These are phyloP conservation scores for Acipenser oxyrinchus DNA, from an alignment of 2,797 vertebrate species.

Conservation along the genomic window DNA sequence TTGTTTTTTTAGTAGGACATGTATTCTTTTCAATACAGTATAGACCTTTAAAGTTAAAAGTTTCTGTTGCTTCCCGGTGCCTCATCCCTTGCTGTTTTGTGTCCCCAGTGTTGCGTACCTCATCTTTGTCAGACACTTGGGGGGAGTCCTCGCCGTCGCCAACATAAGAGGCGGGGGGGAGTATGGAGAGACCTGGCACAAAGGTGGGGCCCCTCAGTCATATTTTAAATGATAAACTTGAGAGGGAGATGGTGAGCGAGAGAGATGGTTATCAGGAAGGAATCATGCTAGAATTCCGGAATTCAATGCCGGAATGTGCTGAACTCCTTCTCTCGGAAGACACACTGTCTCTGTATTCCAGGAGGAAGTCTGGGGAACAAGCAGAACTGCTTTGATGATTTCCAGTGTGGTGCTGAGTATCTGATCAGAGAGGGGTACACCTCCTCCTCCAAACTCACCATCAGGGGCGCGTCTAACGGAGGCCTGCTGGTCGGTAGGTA, in stretches of 20 bases:
- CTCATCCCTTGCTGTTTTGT: too few species aligned
- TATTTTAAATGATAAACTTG: too few species aligned
- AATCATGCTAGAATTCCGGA: too few species aligned
- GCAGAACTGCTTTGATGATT: slow-evolving; percentile 66
- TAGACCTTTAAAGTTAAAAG: too few species aligned
- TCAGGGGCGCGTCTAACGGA: slow-evolving; percentile 65
- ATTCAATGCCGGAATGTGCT: too few species aligned
- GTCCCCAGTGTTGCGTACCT: slow-evolving; percentile 50
- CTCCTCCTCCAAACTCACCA: slow-evolving; percentile 43
- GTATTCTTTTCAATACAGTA: too few species aligned
- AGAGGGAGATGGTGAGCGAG: too few species aligned
- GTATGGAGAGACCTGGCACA: slow-evolving; percentile 65
- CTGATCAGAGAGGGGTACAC: slow-evolving; percentile 57
- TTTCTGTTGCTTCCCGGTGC: too few species aligned
- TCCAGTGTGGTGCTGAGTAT: slow-evolving; percentile 58
- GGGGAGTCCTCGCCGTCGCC: slow-evolving; percentile 61
- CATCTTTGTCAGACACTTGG: slow-evolving; percentile 58
- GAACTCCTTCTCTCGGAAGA: too few species aligned
- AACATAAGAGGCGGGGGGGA: slow-evolving; percentile 68
- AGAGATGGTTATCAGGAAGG: too few species aligned
- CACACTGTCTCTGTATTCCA: slow-evolving; percentile 19
- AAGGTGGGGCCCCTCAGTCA: slow-evolving; percentile 41
- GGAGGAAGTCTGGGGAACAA: slow-evolving; percentile 54
- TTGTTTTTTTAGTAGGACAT: too few species aligned
- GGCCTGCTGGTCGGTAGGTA: slow-evolving; percentile 58